Conservation (phyloP, 64 coral and sea anemone species). For the Montipora cactus region DNA sequence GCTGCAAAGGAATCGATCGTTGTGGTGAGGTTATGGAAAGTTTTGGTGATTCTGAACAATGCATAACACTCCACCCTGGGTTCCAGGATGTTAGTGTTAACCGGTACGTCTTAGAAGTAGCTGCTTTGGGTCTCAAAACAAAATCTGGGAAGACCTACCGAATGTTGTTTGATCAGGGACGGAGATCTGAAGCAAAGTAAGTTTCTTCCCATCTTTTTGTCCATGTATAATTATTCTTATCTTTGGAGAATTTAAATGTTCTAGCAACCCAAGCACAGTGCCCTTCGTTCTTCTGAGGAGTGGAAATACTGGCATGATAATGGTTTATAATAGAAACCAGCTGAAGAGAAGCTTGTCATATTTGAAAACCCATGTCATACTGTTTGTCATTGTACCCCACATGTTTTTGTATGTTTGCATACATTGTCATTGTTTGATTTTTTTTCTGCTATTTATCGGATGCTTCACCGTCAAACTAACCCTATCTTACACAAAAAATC, state of each 20-base stretch:
- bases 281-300: not conserved
- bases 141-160: not conserved
- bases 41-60: no score
- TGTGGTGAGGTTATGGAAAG: not conserved
- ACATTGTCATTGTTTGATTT: not conserved
- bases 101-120: no score
- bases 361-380: not conserved
- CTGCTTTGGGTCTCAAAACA: no score
- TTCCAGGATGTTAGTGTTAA: no score
- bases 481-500: not conserved
- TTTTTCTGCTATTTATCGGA: not conserved
- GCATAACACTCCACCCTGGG: no score
- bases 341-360: not conserved
- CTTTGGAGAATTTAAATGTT: not conserved
- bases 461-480: not conserved
- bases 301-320: not conserved
- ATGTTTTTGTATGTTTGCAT: not conserved
- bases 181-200: not conserved
- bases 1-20: not conserved
- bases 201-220: not conserved
- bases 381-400: not conserved
- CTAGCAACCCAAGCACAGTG: not conserved
- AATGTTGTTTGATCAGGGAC: not conserved
- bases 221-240: not conserved
- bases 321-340: not conserved